Conservation (phyloP, 2,113 vertebrate species). For the Istiophorus platypterus region DNA sequence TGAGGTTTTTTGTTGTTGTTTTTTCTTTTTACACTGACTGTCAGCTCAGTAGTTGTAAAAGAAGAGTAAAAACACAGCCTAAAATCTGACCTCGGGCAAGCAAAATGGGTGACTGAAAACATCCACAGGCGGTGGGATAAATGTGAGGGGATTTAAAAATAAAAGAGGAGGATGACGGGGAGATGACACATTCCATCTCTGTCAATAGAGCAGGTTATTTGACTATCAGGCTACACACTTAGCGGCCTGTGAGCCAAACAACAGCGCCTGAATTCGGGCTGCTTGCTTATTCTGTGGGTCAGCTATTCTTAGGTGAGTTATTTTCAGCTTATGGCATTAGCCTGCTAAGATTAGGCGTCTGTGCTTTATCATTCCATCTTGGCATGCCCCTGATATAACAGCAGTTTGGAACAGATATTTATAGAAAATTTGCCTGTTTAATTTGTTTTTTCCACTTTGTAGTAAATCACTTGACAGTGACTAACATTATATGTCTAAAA, state of each 20-base stretch:
- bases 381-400: conserved; percentile 95
- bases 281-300: conserved; percentile 95
- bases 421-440: conserved; percentile 91
- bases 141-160: conserved; percentile 61
- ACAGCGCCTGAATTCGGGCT: conserved; percentile 83
- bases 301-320: conserved; percentile 99
- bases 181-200: conserved; percentile 68
- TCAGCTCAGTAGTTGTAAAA: neutral
- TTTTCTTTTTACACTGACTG: neutral
- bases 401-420: conserved; percentile 94
- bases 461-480: conserved; percentile 64
- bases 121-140: conserved; percentile 51
- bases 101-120: conserved; percentile 18
- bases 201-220: conserved; percentile 67
- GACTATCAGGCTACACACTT: conserved; percentile 41
- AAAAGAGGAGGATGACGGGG: conserved; percentile 40
- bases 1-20: conserved; percentile 2
- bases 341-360: conserved; percentile 98
- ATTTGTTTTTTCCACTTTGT: conserved; percentile 86
- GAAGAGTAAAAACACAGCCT: neutral
- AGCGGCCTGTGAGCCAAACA: conserved; percentile 72
- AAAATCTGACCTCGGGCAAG: conserved; percentile 18
- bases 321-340: conserved; percentile 98
- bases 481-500: conserved; percentile 47
- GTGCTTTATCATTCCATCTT: conserved; percentile 97